phyloP scores from a whole-genome alignment of 2,888 invertebrate genomes.

The Hermaeophaga mercurialis region DNA sequence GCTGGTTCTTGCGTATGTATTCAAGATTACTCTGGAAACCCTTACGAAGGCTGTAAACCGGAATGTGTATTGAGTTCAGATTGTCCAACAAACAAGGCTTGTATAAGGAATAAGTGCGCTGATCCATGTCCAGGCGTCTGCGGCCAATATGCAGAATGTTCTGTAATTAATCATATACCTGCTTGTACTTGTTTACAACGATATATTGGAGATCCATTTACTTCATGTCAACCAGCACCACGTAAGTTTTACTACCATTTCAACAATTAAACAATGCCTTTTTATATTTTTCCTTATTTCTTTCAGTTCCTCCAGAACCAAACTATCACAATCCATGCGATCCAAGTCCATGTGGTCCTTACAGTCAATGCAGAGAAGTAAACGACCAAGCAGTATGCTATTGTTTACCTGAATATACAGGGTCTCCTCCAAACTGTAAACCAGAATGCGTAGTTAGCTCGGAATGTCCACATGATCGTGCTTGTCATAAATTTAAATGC shows the following conservation, averaged over 20 bases:
- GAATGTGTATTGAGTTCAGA: slow-evolving; percentile 88
- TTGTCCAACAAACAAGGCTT: slow-evolving; percentile 81
- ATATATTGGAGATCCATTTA: slow-evolving; percentile 76
- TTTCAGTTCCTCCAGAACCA: slow-evolving; percentile 43
- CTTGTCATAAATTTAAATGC: slow-evolving; percentile 78
- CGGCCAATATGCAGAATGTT: slow-evolving; percentile 81
- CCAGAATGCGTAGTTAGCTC: slow-evolving; percentile 80
- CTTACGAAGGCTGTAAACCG: slow-evolving; percentile 84
- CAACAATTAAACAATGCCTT: too few species aligned
- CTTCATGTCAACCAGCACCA: slow-evolving; percentile 56
- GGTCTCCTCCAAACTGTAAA: slow-evolving; percentile 75
- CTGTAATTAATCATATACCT: slow-evolving; percentile 85
- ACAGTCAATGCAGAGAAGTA: slow-evolving; percentile 71
- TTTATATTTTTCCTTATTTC: background rate
- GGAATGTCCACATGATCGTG: slow-evolving; percentile 73
- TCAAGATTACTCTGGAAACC: slow-evolving; percentile 82
- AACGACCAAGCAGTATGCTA: slow-evolving; percentile 75
- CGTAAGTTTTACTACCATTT: slow-evolving; percentile 8
- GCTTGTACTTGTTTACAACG: slow-evolving; percentile 78
- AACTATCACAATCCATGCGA: slow-evolving; percentile 66
- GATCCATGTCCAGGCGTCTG: slow-evolving; percentile 89
- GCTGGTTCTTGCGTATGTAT: slow-evolving; percentile 82
- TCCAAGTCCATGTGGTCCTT: slow-evolving; percentile 78
- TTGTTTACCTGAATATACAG: slow-evolving; percentile 71
- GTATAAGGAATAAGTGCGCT: slow-evolving; percentile 80